Conservation (phyloP, 2,888 invertebrate species). For the Orgyia antiqua region DNA sequence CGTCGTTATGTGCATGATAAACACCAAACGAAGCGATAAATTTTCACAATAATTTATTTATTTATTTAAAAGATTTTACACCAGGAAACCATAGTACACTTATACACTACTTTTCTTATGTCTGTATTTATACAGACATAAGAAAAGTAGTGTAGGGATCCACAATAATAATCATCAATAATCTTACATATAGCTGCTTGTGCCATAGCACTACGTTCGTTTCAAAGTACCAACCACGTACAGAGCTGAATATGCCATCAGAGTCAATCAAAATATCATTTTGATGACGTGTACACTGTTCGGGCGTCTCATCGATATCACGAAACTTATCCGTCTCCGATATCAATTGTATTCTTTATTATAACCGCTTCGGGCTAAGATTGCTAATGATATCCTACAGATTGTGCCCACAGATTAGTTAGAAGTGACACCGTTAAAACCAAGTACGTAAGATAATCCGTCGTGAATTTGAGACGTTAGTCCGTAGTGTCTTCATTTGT, state of each 20-base stretch:
- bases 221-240: conserved; percentile 57
- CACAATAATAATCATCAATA: too few species aligned
- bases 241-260: conserved; percentile 32
- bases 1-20: too few species aligned
- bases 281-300: conserved; percentile 27
- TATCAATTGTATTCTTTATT: conserved; percentile 22
- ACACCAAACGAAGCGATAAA: too few species aligned
- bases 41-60: too few species aligned
- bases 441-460: not conserved
- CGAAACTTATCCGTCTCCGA: conserved; percentile 15
- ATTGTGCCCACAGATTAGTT: conserved; percentile 17
- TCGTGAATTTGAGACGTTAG: not conserved
- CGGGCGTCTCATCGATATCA: conserved; percentile 8
- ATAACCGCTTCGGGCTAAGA: conserved; percentile 23
- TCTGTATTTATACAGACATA: too few species aligned
- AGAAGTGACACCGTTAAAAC: conserved; percentile 9
- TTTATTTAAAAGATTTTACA: too few species aligned
- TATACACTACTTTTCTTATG: too few species aligned
- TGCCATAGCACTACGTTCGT: too few species aligned
- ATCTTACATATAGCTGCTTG: too few species aligned
- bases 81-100: too few species aligned
- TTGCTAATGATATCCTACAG: conserved; percentile 14
- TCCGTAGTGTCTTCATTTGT: too few species aligned
- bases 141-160: too few species aligned
- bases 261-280: conserved; percentile 56